Conservation (phyloP, 2,888 invertebrate genomes). For the Enoplolaimus lenunculus region DNA sequence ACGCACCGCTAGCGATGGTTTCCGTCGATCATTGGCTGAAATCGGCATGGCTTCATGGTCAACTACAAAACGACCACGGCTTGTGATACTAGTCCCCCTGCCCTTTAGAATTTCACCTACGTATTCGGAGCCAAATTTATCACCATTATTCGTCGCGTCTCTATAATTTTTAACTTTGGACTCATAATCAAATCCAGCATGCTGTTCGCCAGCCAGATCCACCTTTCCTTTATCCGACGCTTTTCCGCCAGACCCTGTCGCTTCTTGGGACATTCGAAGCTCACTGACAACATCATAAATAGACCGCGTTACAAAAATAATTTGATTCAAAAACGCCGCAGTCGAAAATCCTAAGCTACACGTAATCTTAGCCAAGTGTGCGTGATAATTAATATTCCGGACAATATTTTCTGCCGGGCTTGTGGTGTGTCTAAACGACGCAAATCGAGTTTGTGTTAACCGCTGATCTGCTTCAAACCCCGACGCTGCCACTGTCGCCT, state of each 20-base stretch:
- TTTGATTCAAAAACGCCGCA: constrained; percentile 18
- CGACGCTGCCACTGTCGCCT: background rate
- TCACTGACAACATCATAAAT: constrained; percentile 1
- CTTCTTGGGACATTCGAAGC: background rate
- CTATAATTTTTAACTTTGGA: background rate
- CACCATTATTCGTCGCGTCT: background rate
- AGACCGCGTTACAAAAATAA: constrained; percentile 12
- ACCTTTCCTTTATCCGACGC: background rate
- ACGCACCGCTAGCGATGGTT: background rate
- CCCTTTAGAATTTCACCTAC: too few species aligned
- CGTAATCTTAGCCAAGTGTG: background rate
- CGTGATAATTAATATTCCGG: constrained; percentile 14
- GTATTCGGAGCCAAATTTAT: too few species aligned
- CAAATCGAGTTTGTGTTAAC: too few species aligned
- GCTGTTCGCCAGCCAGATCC: background rate
- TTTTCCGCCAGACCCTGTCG: background rate
- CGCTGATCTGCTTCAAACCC: too few species aligned
- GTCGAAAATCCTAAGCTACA: constrained; percentile 14
- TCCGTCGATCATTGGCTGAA: background rate
- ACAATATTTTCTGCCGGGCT: background rate
- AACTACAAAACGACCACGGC: background rate
- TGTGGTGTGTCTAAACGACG: too few species aligned
- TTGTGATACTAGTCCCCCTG: too few species aligned
- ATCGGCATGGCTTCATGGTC: background rate
- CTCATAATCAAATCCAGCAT: too few species aligned